phyloP scores from a whole-genome alignment of 2,113 vertebrate genomes.

The Synodontis membranacea region DNA sequence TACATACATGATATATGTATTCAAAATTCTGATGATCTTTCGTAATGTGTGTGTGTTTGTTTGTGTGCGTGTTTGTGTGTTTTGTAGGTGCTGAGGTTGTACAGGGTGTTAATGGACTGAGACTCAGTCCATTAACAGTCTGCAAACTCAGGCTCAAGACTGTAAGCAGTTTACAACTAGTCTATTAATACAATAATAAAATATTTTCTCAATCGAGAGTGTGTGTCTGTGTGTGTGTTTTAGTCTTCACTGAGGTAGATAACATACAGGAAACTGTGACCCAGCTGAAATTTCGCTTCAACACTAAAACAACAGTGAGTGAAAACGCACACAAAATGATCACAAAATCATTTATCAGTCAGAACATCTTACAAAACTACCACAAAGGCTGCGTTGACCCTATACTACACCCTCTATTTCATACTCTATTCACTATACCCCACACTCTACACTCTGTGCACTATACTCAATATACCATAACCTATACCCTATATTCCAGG shows the following conservation, averaged over 20 bases:
- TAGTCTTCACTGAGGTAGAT: conserved; percentile 22
- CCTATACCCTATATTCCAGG: not conserved
- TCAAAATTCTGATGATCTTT: not conserved
- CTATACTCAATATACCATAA: no score
- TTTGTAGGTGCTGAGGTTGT: not conserved
- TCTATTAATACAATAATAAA: not conserved
- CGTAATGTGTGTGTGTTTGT: not conserved
- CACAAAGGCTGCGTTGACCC: not conserved
- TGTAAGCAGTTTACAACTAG: not conserved
- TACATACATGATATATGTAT: not conserved
- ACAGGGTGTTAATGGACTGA: not conserved
- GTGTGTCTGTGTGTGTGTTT: conserved; percentile 33
- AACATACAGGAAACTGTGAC: not conserved
- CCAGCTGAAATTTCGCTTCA: conserved; percentile 36
- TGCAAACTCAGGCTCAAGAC: conserved; percentile 9
- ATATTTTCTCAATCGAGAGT: no score
- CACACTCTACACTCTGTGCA: not conserved
- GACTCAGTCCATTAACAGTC: not conserved
- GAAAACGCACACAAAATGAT: not conserved
- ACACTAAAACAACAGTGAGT: conserved; percentile 29
- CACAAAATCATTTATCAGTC: not conserved
- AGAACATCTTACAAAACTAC: not conserved
- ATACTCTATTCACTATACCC: not conserved
- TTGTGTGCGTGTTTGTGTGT: conserved; percentile 1
- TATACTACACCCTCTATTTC: no score